Evolutionary conservation across 1,140 invertebrate species (phyloP).

Genomic region (Conopomorpha cramerella): DNA sequence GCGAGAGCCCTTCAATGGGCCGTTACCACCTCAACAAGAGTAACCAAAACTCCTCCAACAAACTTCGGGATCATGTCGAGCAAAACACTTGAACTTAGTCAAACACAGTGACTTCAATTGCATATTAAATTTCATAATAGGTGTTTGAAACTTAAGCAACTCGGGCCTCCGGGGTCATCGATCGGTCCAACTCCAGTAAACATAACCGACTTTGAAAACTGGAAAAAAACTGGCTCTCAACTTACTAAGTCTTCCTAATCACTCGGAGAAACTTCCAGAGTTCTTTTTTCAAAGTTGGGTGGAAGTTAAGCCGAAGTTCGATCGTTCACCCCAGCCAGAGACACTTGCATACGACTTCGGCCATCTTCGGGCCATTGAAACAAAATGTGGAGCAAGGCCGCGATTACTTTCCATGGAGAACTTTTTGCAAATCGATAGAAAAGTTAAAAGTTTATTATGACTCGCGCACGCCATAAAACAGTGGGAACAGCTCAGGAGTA

Average conservation of each 20-base stretch:
- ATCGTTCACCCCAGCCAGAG: slow-evolving; percentile 49
- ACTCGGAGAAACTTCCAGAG: slow-evolving; percentile 47
- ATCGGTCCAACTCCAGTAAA: slow-evolving; percentile 57
- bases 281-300: slow-evolving; percentile 55
- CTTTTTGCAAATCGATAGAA: slow-evolving; percentile 50
- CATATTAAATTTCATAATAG: no score
- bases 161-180: slow-evolving; percentile 53
- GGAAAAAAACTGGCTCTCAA: slow-evolving; percentile 47
- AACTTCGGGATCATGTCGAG: no score
- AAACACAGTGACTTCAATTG: no score
- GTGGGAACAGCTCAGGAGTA: no score
- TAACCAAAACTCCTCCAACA: no score
- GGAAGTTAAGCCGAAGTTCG: slow-evolving; percentile 50
- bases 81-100: no score
- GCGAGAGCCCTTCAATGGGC: no score
- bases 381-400: slow-evolving; percentile 55
- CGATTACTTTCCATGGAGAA: slow-evolving; percentile 49
- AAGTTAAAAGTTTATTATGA: slow-evolving; percentile 48
- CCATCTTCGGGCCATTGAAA: slow-evolving; percentile 33
- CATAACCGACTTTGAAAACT: slow-evolving; percentile 59
- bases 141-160: no score
- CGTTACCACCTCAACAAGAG: no score
- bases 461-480: no score
- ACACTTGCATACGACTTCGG: slow-evolving; percentile 50
- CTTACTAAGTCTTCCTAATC: slow-evolving; percentile 60